Base-by-base conservation (phyloP, 1,140 invertebrate species). In the Cotesia glomerata region DNA sequence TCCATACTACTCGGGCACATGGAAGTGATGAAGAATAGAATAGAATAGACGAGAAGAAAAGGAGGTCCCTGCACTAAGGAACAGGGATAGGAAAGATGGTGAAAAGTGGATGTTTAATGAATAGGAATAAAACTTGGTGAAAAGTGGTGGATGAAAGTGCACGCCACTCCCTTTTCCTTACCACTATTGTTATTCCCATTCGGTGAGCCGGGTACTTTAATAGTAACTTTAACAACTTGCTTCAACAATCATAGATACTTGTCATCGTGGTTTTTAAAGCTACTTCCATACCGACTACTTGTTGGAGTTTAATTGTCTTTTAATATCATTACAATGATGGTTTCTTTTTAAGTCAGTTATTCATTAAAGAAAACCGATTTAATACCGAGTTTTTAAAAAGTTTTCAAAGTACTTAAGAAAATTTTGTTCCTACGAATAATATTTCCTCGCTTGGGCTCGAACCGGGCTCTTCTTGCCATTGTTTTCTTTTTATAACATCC, bases 141-240 rank as follows among this genome's bases (percentile, higher is more conserved):
- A 71, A 64, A 54, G 49, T 7, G 45, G 16, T 32, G 2, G 39
- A 8, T 5, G 14, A n/a, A 8, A 16, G 65, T 26, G 51, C 26
- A 67, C 18, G 34, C 61, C 34, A 39, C 4, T 11, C 18, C 26
- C 39, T 65, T 54, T 54, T 18, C 9, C 26, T 26, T 65, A 69
- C 63, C 65, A 74, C 64, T 76, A 69, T 64, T 74, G 76, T 76
- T 76, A 77, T 77, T 79, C 70, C 26, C 7, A 45, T 45, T 45
- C 39, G 5, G 39, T 45, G 39, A 11, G 39, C 3, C 34, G 59
- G 34, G 32, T 14, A 39, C 35, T 45, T 45, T 7, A 45, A 45
- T 45, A 45, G 39, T 45, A 7, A 45, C 39, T 45, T 45, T 45
- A 45, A 45, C 39, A 45, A 45, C 39, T 45, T 45, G 39, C 39